Evolutionary conservation across 2,113 vertebrate genomes (phyloP).

Genomic region (Struthio camelus): DNA sequence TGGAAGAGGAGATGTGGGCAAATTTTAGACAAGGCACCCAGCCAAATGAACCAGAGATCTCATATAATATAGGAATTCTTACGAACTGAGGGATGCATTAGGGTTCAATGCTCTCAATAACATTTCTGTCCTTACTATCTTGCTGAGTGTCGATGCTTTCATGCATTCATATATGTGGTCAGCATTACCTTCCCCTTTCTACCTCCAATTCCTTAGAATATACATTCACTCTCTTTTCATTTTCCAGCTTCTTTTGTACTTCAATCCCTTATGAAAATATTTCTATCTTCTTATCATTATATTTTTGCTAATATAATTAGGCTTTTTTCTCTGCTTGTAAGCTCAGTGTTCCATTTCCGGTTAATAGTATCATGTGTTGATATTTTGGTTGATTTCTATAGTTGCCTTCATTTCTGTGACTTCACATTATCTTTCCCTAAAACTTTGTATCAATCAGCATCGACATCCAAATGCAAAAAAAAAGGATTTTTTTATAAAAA

Average conservation of each 20-base stretch:
- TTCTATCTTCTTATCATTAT: background rate
- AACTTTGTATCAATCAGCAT: background rate
- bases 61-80: background rate
- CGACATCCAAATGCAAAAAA: background rate
- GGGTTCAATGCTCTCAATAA: background rate
- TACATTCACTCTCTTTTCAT: background rate
- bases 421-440: background rate
- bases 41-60: background rate
- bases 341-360: background rate
- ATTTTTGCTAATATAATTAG: background rate
- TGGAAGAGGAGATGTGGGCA: background rate
- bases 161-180: background rate
- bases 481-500: background rate
- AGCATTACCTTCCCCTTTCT: background rate
- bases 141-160: background rate
- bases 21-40: background rate
- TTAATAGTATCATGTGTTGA: fast-evolving
- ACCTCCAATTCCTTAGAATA: background rate
- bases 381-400: background rate
- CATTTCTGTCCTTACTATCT: background rate
- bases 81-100: background rate
- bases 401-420: background rate
- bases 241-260: background rate
- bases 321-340: background rate
- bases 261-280: background rate